Conservation (phyloP, 2,888 invertebrate species). For the Idaea aversata region DNA sequence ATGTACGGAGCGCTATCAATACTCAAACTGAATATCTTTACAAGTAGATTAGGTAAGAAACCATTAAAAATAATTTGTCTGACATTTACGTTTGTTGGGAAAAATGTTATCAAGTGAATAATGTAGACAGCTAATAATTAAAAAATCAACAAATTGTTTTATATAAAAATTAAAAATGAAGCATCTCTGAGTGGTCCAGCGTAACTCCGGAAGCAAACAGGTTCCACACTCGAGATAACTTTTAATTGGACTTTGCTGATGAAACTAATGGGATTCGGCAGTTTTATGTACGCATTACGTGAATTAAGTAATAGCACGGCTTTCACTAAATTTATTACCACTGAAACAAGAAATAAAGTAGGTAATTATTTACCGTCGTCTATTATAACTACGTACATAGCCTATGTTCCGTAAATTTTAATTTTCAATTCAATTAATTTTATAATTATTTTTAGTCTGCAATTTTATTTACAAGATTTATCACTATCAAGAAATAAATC, state of each 20-base stretch:
- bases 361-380: not conserved
- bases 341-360: not conserved
- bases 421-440: conserved; percentile 10
- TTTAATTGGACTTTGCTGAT: conserved; percentile 58
- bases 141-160: conserved; percentile 51
- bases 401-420: not conserved
- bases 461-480: conserved; percentile 11
- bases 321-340: conserved; percentile 63
- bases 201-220: conserved; percentile 78
- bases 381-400: too few species aligned
- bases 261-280: conserved; percentile 26
- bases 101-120: not conserved
- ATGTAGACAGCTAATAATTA: conserved; percentile 34
- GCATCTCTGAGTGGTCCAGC: conserved; percentile 52
- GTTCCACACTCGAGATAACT: conserved; percentile 61
- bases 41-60: not conserved
- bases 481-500: not conserved
- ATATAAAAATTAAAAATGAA: not conserved
- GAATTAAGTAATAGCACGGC: conserved; percentile 62
- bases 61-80: too few species aligned
- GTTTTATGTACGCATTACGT: conserved; percentile 55
- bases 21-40: conserved; percentile 5
- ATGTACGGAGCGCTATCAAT: conserved; percentile 12
- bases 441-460: not conserved
- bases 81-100: too few species aligned